Evolutionary conservation across 2,888 invertebrate genomes (phyloP).

Genomic region (Amaurobius ferox): DNA sequence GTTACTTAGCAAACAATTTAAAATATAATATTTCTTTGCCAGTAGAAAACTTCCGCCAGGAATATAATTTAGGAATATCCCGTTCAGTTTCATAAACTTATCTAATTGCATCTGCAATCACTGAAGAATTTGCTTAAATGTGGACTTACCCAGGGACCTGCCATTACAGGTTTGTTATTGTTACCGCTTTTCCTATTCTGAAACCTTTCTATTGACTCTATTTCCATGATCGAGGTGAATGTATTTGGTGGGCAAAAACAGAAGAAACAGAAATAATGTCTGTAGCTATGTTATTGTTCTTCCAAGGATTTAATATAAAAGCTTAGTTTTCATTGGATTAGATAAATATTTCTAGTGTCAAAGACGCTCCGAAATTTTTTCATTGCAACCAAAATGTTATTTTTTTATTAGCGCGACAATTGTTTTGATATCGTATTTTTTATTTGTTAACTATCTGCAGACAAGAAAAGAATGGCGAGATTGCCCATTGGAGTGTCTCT

Average conservation of each 20-base stretch:
- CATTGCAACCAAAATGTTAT: slow-evolving; percentile 2
- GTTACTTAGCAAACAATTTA: too few species aligned
- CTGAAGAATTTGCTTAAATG: slow-evolving; percentile 32
- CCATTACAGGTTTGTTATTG: slow-evolving; percentile 41
- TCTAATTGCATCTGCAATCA: slow-evolving; percentile 39
- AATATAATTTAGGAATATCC: too few species aligned
- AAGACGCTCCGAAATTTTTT: slow-evolving; percentile 26
- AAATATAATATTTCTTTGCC: too few species aligned
- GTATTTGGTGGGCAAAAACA: slow-evolving; percentile 25
- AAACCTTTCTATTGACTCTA: slow-evolving; percentile 52
- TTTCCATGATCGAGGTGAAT: slow-evolving; percentile 26
- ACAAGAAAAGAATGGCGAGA: slow-evolving; percentile 19
- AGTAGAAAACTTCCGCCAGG: too few species aligned
- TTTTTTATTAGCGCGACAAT: slow-evolving; percentile 44
- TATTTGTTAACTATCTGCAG: slow-evolving; percentile 33
- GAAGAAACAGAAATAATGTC: slow-evolving; percentile 34
- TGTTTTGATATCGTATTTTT: slow-evolving; percentile 39
- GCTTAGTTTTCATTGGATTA: slow-evolving; percentile 63
- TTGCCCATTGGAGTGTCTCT: slow-evolving; percentile 13
- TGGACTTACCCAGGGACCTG: slow-evolving; percentile 17
- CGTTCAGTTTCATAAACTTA: not conserved
- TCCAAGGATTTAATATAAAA: slow-evolving; percentile 55
- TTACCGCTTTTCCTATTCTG: slow-evolving; percentile 36
- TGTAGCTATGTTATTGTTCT: slow-evolving; percentile 59
- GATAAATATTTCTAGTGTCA: slow-evolving; percentile 65